Base-by-base conservation (phyloP, 2,888 invertebrate species). In the Apamea crenata region DNA sequence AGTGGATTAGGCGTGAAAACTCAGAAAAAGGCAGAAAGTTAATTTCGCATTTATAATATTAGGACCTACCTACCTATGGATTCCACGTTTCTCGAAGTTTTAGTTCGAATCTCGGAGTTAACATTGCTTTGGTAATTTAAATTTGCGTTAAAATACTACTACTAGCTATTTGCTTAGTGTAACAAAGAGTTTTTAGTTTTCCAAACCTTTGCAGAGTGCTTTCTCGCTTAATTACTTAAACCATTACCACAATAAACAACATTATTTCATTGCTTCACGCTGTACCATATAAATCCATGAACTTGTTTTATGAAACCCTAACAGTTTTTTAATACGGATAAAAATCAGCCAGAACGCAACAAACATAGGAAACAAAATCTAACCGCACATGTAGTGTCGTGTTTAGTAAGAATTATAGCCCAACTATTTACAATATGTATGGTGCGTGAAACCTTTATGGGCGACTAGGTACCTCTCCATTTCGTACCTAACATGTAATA, bases 401-500 rank as follows among this genome's bases (percentile, higher is more conserved):
- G 89, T 88, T 85, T 50, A 53, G 70, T 44, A 80, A 82, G 77
- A 87, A 84, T 89, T 86, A 84, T 87, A 80, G 83, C 67, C 70
- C 70, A 68, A 84, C 81, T 78, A 86, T 88, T 89, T 86, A 87
- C 82, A 84, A 87, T 82, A 77, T 84, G 82, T 85, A 81, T 81
- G 82, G 87, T 90, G 91, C 87, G 88, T 90, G 86, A 88, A 88
- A 82, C 87, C 90, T 92, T 92, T 92, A 92, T 89, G 82, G 82
- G 77, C 80, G 82, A 77, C 89, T 78, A 83, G 75, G 82, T 90
- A 90, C 88, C 89, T 91, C 88, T 90, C 90, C 89, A 91, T 91
- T 90, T 90, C 87, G 83, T 90, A 89, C 85, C 82, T 88, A 88
- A 92, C 92, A 91, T 91, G 92, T 91, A 90, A 91, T 93, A 92